Base-by-base conservation (phyloP, 2,113 vertebrate species). In the Oophaga pumilio region DNA sequence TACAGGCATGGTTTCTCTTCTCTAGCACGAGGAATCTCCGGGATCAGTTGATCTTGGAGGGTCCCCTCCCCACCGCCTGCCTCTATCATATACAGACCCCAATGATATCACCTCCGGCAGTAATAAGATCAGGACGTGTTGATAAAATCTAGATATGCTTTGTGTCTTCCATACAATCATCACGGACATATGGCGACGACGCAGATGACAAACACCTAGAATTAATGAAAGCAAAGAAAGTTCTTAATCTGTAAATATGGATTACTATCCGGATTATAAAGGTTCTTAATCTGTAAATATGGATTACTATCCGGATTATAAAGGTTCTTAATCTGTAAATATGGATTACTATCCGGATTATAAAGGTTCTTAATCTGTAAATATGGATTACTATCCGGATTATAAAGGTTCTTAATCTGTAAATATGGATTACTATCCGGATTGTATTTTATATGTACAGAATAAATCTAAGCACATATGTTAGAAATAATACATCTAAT, bases 161-260 rank as follows among this genome's bases (percentile, higher is more conserved):
- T 52, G 43, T 53, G 74, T 76, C 74, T 76, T 76, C 74, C 74
- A 76, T 76, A 76, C 43, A 76, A 76, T 14, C 20, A 12, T 76
- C n/a, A 52, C 4, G 6, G 22, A n/a, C 26, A 33, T 73, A 76
- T 14, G 74, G 18, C 6, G 3, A 43, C 22, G 6, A 43, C 33
- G 3, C 33, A 43, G 33, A 53, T 53, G 74, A n/a, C n/a, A n/a
- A n/a, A n/a, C n/a, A n/a, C n/a, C n/a, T n/a, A n/a, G n/a, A n/a
- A n/a, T n/a, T n/a, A n/a, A n/a, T n/a, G n/a, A n/a, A n/a, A n/a
- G n/a, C n/a, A n/a, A n/a, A n/a, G n/a, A n/a, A n/a, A n/a, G n/a
- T n/a, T n/a, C n/a, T n/a, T n/a, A n/a, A n/a, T 24, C 49, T 78
- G 50, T 78, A 78, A 78, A 78, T 56, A 78, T 24, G n/a, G 76